Conservation (phyloP, 2,888 invertebrate genomes). For the Crocallis elinguaria region DNA sequence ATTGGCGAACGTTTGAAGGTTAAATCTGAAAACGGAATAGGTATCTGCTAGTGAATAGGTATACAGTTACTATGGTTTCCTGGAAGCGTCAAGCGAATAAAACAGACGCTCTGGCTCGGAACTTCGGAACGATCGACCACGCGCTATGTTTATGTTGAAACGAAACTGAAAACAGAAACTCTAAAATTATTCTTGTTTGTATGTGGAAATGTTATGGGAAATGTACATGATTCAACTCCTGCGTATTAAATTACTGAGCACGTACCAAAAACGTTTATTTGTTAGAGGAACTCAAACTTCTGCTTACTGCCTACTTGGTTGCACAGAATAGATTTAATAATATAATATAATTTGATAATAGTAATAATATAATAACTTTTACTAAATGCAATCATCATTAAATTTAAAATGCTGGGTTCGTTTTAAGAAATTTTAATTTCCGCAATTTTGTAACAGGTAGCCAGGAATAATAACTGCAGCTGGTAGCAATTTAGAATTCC, state of each 20-base stretch:
- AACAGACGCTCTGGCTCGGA: slow-evolving; percentile 55
- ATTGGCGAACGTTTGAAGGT: slow-evolving; percentile 73
- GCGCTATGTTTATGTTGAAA: slow-evolving; percentile 59
- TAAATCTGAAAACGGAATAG: slow-evolving; percentile 61
- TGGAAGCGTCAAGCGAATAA: slow-evolving; percentile 61
- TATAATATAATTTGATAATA: no score
- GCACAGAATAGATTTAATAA: neutral
- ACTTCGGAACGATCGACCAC: slow-evolving; percentile 42
- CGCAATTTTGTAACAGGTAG: slow-evolving; percentile 47
- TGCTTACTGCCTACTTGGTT: neutral
- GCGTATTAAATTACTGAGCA: neutral
- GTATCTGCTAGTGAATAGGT: slow-evolving; percentile 43
- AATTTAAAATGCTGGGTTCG: slow-evolving; percentile 26
- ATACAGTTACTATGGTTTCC: slow-evolving; percentile 61
- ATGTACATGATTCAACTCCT: slow-evolving; percentile 13
- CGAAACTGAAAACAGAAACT: slow-evolving; percentile 34
- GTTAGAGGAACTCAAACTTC: neutral
- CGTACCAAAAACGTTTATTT: neutral
- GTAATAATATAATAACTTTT: no score
- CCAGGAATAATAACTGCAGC: slow-evolving; percentile 58
- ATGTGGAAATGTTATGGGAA: slow-evolving; percentile 11
- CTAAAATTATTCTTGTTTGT: slow-evolving; percentile 26
- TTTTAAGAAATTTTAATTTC: slow-evolving; percentile 46
- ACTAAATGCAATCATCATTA: neutral
- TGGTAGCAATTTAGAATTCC: slow-evolving; percentile 65